A percentile compares a stretch with the other conserved stretches of the same genome.
phyloP scores from a whole-genome alignment of 2,797 vertebrate species.

The Epinephelus malabaricus region DNA sequence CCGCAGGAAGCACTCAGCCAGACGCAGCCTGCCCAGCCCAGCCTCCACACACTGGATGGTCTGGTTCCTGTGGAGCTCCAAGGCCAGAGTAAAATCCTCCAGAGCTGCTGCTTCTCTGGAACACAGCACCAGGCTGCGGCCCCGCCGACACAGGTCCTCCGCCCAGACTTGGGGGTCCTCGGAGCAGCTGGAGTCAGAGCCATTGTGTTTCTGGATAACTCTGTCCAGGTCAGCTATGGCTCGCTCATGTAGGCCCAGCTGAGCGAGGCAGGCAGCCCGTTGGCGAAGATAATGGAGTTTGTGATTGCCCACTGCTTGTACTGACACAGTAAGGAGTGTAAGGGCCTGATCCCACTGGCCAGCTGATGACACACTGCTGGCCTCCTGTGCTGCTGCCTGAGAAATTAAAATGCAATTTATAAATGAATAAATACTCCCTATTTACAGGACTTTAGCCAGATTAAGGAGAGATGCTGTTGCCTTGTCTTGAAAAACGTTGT shows the following conservation, averaged over 20 bases:
- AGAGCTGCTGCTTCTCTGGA: conserved; percentile 85
- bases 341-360: conserved; percentile 84
- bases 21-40: conserved; percentile 76
- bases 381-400: conserved; percentile 91
- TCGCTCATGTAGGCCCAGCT: conserved; percentile 81
- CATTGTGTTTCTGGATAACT: conserved; percentile 81
- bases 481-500: neutral
- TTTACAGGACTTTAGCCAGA: neutral
- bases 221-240: conserved; percentile 89
- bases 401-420: neutral
- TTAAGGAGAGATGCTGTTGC: neutral
- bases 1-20: conserved; percentile 84
- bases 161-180: conserved; percentile 70
- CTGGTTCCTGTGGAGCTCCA: conserved; percentile 83
- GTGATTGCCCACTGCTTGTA: conserved; percentile 78
- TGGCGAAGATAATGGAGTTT: conserved; percentile 84
- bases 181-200: conserved; percentile 13
- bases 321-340: conserved; percentile 87
- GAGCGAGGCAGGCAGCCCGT: conserved; percentile 87
- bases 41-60: conserved; percentile 82
- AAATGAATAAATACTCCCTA: neutral
- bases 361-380: conserved; percentile 75
- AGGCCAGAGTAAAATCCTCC: conserved; percentile 87
- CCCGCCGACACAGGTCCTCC: conserved; percentile 89
- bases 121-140: conserved; percentile 84